These are phyloP conservation scores for Aricia agestis DNA, from an alignment of 1,140 invertebrate genomes.

Conservation along the genomic window DNA sequence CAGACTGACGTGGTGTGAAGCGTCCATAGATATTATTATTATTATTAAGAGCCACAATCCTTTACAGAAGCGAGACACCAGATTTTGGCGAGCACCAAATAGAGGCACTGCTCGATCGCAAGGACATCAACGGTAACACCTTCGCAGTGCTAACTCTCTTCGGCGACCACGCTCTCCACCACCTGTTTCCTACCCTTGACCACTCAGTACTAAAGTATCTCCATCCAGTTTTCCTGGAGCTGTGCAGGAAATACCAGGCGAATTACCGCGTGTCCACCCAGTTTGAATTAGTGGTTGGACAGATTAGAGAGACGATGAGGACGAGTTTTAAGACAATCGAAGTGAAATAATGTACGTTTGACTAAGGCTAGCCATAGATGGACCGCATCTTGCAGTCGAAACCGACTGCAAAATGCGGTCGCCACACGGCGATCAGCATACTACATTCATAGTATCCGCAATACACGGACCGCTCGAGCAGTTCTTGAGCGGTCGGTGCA, in stretches of 20 bases:
- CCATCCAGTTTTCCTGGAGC: slow-evolving; percentile 80
- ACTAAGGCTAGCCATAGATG: no score
- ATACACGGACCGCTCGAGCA: no score
- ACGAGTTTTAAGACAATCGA: neutral
- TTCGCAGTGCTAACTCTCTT: slow-evolving; percentile 84
- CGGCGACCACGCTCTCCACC: slow-evolving; percentile 86
- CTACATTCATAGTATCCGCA: no score
- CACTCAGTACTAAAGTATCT: slow-evolving; percentile 82
- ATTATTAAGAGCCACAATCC: no score
- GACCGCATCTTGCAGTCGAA: no score
- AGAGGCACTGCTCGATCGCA: slow-evolving; percentile 83
- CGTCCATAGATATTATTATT: no score
- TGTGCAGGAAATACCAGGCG: slow-evolving; percentile 82
- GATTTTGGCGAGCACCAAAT: slow-evolving; percentile 89
- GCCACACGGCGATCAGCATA: no score
- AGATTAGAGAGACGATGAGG: slow-evolving; percentile 78
- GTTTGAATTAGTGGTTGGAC: slow-evolving; percentile 80
- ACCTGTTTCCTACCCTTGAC: slow-evolving; percentile 89
- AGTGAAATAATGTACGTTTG: neutral
- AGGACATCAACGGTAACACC: slow-evolving; percentile 80
- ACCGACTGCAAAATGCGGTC: no score
- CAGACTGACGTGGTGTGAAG: no score
- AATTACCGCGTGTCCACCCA: slow-evolving; percentile 76
- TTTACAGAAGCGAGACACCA: slow-evolving; percentile 59
- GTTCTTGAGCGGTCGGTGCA: no score